phyloP scores from a whole-genome alignment of 2,113 vertebrate species.

The Eudyptes chrysolophus region DNA sequence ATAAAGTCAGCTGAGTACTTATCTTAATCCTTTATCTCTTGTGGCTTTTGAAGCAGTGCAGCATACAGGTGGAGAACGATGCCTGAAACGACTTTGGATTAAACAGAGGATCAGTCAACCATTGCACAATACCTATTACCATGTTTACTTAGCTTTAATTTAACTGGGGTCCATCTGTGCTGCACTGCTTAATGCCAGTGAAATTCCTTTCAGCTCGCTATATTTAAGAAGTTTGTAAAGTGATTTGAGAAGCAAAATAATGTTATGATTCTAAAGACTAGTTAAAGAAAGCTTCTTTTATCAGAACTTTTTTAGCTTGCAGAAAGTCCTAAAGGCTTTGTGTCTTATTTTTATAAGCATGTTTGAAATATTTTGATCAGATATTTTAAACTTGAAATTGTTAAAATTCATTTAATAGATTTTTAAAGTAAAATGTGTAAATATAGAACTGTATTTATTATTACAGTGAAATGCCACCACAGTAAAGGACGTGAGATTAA shows the following conservation, averaged over 20 bases:
- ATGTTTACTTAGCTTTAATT: constrained; percentile 73
- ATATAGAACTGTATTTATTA: constrained; percentile 89
- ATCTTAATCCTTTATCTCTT: constrained; percentile 49
- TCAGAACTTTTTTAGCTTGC: constrained; percentile 56
- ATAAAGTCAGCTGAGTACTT: constrained; percentile 33
- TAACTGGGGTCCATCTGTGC: constrained; percentile 59
- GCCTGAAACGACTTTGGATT: constrained; percentile 63
- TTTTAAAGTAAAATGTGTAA: constrained; percentile 82
- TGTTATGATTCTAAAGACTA: constrained; percentile 56
- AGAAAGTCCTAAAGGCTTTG: constrained; percentile 59
- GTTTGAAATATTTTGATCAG: constrained; percentile 78
- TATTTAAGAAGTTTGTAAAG: constrained; percentile 69
- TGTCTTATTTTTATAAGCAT: constrained; percentile 83
- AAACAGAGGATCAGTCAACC: constrained; percentile 53
- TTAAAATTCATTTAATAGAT: constrained; percentile 77
- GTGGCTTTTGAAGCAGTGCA: constrained; percentile 44
- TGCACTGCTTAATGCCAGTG: constrained; percentile 55
- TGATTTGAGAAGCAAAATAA: constrained; percentile 65
- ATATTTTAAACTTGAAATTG: constrained; percentile 79
- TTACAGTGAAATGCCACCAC: constrained; percentile 72
- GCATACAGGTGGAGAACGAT: constrained; percentile 29
- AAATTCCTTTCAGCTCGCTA: constrained; percentile 52
- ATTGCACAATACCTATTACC: constrained; percentile 55
- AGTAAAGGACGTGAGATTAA: constrained; percentile 70
- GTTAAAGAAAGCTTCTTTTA: constrained; percentile 64